Evolutionary conservation across 2,797 vertebrate genomes (phyloP).

Genomic region (Acrossocheilus wenchowensis): DNA sequence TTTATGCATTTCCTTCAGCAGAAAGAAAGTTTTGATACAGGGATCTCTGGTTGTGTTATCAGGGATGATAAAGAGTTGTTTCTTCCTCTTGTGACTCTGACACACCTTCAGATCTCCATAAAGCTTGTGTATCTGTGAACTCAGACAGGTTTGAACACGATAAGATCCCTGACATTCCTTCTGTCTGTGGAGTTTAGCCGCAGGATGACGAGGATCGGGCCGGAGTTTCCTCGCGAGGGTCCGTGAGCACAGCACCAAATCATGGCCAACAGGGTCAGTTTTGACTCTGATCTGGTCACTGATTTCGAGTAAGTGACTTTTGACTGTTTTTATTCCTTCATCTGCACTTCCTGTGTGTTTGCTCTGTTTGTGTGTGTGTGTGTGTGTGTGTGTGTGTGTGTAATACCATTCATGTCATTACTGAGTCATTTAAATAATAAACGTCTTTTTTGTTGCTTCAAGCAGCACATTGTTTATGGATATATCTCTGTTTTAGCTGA

Average conservation of each 20-base stretch:
- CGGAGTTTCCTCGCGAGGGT: neutral
- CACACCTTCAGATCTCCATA: conserved; percentile 15
- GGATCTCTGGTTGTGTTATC: neutral
- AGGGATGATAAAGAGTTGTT: neutral
- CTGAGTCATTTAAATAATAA: neutral
- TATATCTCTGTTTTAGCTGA: neutral
- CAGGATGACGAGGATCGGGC: conserved; percentile 61
- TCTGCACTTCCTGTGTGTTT: neutral
- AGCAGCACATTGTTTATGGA: neutral
- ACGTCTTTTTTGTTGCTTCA: neutral
- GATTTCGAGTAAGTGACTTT: conserved; percentile 75
- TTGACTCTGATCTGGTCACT: conserved; percentile 66
- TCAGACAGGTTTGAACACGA: conserved; percentile 42
- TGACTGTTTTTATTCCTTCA: neutral
- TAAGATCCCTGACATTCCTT: neutral
- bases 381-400: neutral
- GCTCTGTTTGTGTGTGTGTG: neutral
- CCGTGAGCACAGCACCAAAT: conserved; percentile 34
- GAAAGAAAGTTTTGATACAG: neutral
- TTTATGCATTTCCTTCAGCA: no score
- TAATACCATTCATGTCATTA: neutral
- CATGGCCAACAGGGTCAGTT: conserved; percentile 75
- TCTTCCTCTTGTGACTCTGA: neutral
- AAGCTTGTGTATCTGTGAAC: neutral
- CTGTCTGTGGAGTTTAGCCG: neutral